phyloP scores from a whole-genome alignment of 2,888 invertebrate genomes.

The Cheilosia vernalis region DNA sequence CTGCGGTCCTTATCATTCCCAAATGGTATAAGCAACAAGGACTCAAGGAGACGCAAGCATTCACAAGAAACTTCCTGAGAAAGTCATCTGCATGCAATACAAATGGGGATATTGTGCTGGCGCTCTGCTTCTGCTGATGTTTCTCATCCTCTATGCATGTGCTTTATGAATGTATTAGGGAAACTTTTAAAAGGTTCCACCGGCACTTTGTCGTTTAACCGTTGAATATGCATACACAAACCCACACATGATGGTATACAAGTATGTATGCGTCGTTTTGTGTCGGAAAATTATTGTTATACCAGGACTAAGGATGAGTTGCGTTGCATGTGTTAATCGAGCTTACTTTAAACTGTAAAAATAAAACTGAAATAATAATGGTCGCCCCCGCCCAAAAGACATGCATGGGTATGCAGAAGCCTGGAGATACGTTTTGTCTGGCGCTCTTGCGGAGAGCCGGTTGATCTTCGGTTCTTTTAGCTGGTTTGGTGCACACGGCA shows the following conservation, averaged over 20 bases:
- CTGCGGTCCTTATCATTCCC: constrained; percentile 48
- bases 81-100: constrained; percentile 70
- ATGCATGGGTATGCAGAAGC: constrained; percentile 22
- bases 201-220: constrained; percentile 54
- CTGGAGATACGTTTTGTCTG: constrained; percentile 38
- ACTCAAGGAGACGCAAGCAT: constrained; percentile 24
- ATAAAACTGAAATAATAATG: constrained; percentile 47
- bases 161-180: constrained; percentile 62
- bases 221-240: constrained; percentile 4
- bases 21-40: constrained; percentile 47
- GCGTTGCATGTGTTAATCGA: background rate
- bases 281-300: constrained; percentile 52
- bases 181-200: constrained; percentile 67
- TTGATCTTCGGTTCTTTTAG: constrained; percentile 30
- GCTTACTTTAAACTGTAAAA: constrained; percentile 31
- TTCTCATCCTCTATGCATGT: constrained; percentile 34
- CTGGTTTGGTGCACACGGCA: background rate
- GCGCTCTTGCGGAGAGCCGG: constrained; percentile 14
- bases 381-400: constrained; percentile 31
- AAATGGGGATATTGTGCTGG: constrained; percentile 34
- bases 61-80: constrained; percentile 61
- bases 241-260: background rate
- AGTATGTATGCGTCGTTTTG: background rate
- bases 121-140: constrained; percentile 11
- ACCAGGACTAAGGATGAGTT: constrained; percentile 17